Conservation (phyloP, 1,140 invertebrate species). For the Dufourea novaeangliae region DNA sequence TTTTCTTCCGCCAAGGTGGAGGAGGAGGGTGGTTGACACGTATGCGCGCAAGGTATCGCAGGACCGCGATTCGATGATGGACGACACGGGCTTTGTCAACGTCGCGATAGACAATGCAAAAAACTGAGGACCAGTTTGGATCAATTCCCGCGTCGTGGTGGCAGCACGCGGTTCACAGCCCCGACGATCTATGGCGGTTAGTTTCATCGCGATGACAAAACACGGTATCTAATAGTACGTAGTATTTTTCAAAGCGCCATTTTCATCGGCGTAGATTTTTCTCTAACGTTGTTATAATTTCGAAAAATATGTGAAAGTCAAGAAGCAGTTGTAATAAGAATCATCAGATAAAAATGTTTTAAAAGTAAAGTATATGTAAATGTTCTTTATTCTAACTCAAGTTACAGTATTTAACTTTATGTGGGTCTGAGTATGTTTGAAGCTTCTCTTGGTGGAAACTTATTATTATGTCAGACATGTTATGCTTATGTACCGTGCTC, state of each 20-base stretch:
- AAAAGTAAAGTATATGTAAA: no score
- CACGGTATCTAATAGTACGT: no score
- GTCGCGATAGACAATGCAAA: constrained; percentile 40
- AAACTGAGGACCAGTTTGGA: constrained; percentile 16
- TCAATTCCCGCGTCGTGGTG: constrained; percentile 29
- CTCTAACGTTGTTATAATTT: no score
- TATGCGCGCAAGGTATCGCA: constrained; percentile 33
- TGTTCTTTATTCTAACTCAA: no score
- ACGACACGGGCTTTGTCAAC: constrained; percentile 37
- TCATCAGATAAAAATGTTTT: no score
- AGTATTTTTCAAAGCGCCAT: no score
- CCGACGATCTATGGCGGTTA: not conserved
- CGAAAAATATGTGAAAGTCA: no score
- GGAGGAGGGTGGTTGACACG: no score
- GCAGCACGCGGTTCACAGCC: not conserved
- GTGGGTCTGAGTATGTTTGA: not conserved
- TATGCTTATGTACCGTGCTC: not conserved
- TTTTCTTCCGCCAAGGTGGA: constrained; percentile 44
- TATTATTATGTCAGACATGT: not conserved
- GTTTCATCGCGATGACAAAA: no score
- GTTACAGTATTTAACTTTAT: no score
- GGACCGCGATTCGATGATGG: constrained; percentile 58
- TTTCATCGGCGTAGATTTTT: no score
- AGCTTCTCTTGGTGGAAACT: not conserved
- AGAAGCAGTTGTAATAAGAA: no score